phyloP scores from a whole-genome alignment of 35 echinoderm and acorn worm species.

The Patiria miniata region DNA sequence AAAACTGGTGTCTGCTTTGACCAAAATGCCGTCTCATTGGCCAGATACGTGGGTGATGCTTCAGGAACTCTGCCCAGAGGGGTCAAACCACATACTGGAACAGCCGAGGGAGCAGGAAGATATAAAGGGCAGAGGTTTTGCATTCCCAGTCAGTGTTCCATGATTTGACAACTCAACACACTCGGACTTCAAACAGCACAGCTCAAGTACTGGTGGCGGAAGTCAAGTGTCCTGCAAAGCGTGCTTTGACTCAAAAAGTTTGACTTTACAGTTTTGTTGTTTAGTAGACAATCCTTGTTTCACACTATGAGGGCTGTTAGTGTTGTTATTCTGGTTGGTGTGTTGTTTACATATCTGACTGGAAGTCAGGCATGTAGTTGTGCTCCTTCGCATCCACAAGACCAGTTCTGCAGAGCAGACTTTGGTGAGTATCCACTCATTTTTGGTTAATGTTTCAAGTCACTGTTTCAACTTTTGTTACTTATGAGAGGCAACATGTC shows the following conservation, averaged over 20 bases:
- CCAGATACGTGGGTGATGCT: background rate
- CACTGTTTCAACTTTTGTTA: background rate
- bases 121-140: background rate
- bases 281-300: background rate
- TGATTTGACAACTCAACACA: background rate
- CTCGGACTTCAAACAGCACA: too few species aligned
- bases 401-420: conserved; percentile 55
- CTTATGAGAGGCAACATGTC: too few species aligned
- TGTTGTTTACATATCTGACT: background rate
- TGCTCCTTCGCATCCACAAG: conserved; percentile 35
- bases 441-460: background rate
- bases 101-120: background rate
- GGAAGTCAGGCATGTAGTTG: conserved; percentile 34
- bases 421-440: conserved; percentile 30
- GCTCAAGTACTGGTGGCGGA: too few species aligned
- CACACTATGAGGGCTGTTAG: background rate
- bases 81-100: background rate
- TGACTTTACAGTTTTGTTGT: too few species aligned
- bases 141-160: background rate
- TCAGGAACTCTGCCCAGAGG: background rate
- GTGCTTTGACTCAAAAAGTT: too few species aligned
- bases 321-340: background rate
- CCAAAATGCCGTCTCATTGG: background rate
- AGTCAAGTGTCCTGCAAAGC: too few species aligned
- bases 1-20: background rate